Percentiles rank a stretch among this genome's conserved stretches.
These are phyloP conservation scores for Trichonephila inaurata DNA, from an alignment of 1,140 invertebrate genomes.

Conservation along the genomic window DNA sequence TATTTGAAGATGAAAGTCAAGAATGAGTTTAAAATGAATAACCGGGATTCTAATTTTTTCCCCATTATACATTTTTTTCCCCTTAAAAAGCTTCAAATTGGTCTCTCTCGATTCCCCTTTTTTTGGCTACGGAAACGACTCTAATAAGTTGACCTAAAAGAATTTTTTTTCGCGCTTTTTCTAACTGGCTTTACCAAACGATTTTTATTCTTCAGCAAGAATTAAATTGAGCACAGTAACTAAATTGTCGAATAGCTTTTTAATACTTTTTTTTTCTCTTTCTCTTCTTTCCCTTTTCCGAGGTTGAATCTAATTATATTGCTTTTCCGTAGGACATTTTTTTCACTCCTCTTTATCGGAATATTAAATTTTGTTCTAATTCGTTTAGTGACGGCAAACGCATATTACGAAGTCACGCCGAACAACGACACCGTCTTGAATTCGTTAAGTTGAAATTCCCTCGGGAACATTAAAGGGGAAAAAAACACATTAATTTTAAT, in stretches of 20 bases:
- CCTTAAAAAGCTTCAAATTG: neutral
- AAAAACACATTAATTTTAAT: constrained; percentile 52
- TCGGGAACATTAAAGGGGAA: neutral
- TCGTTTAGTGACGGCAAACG: constrained; percentile 40
- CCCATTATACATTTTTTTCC: neutral
- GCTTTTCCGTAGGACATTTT: constrained; percentile 20
- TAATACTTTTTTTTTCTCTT: constrained; percentile 27
- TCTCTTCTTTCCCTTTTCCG: neutral
- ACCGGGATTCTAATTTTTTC: neutral
- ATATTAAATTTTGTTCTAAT: constrained; percentile 71
- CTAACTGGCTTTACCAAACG: neutral
- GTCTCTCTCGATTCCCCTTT: neutral
- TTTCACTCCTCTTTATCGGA: constrained; percentile 42
- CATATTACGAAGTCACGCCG: constrained; percentile 9
- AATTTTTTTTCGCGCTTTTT: constrained; percentile 6
- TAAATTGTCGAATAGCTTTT: constrained; percentile 48
- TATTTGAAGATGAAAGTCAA: neutral
- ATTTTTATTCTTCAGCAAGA: constrained; percentile 48
- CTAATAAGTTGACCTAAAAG: constrained; percentile 37
- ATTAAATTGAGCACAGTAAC: constrained; percentile 69
- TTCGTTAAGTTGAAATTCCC: constrained; percentile 28
- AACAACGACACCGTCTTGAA: constrained; percentile 34
- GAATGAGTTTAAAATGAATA: neutral
- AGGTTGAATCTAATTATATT: constrained; percentile 68
- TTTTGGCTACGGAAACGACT: neutral